Percentiles rank a stretch among this genome's conserved stretches.
Conservation (phyloP, 1,140 invertebrate genomes). For the Belonocnema kinseyi region DNA sequence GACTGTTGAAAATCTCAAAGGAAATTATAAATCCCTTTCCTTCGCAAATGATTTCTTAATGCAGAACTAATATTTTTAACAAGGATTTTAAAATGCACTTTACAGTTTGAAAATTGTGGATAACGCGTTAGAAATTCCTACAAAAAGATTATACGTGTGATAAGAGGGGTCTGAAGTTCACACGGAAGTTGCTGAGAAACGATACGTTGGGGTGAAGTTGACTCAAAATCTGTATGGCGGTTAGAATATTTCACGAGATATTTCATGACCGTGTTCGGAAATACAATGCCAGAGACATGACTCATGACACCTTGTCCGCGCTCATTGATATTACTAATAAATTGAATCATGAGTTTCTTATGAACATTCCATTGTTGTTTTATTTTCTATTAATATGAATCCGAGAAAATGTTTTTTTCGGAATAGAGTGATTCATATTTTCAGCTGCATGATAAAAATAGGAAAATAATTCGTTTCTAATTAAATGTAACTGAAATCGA, state of each 20-base stretch:
- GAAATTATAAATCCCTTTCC: no score
- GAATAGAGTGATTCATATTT: background rate
- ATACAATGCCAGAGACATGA: background rate
- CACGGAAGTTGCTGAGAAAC: background rate
- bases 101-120: no score
- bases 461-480: background rate
- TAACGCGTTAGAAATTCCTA: no score
- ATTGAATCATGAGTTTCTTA: background rate
- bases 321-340: background rate
- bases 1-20: no score
- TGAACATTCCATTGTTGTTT: background rate
- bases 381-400: background rate
- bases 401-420: background rate
- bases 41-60: no score
- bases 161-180: background rate
- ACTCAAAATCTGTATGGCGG: slow-evolving; percentile 2
- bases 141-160: background rate
- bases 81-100: no score
- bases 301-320: background rate
- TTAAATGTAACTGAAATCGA: background rate
- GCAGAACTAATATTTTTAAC: no score
- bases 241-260: background rate
- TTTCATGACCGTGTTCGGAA: background rate
- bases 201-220: slow-evolving; percentile 6
- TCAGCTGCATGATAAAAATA: background rate